Percentiles rank a stretch among this genome's conserved stretches.
phyloP scores from a whole-genome alignment of 2,797 vertebrate genomes.

The Fundulus diaphanus region DNA sequence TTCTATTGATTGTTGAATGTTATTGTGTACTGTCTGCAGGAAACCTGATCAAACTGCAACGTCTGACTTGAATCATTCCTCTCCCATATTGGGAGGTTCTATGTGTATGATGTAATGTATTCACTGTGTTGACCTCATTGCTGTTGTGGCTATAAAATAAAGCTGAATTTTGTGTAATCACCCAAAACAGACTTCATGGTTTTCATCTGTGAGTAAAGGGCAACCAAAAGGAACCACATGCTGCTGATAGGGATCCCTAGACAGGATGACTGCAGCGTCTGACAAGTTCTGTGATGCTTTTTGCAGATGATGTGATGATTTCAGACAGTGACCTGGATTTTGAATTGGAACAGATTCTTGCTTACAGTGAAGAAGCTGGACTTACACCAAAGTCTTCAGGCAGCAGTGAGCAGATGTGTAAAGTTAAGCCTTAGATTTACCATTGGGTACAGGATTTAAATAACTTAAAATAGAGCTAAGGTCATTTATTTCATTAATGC shows the following conservation, averaged over 20 bases:
- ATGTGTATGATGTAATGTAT: conserved; percentile 56
- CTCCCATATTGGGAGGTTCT: conserved; percentile 80
- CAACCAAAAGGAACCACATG: neutral
- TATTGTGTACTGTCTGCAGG: conserved; percentile 65
- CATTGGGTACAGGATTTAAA: no score
- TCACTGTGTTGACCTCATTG: conserved; percentile 55
- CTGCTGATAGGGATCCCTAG: neutral
- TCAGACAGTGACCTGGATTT: neutral
- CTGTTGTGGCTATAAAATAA: conserved; percentile 70
- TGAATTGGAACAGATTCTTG: neutral
- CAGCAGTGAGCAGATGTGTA: neutral
- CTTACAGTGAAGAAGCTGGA: neutral
- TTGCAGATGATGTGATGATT: conserved; percentile 2
- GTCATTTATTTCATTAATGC: no score
- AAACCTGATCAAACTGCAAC: conserved; percentile 61
- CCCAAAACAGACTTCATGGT: neutral
- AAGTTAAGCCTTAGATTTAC: neutral
- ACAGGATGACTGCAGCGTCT: neutral
- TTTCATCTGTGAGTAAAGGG: neutral
- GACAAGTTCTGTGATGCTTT: neutral
- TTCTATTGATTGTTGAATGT: conserved; percentile 57
- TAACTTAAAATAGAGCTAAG: no score
- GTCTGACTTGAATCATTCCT: conserved; percentile 71
- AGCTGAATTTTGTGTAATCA: conserved; percentile 69
- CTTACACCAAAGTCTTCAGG: neutral